These are phyloP conservation scores for Charadrius vociferus DNA, from an alignment of 2,113 vertebrate genomes.

Conservation along the genomic window DNA sequence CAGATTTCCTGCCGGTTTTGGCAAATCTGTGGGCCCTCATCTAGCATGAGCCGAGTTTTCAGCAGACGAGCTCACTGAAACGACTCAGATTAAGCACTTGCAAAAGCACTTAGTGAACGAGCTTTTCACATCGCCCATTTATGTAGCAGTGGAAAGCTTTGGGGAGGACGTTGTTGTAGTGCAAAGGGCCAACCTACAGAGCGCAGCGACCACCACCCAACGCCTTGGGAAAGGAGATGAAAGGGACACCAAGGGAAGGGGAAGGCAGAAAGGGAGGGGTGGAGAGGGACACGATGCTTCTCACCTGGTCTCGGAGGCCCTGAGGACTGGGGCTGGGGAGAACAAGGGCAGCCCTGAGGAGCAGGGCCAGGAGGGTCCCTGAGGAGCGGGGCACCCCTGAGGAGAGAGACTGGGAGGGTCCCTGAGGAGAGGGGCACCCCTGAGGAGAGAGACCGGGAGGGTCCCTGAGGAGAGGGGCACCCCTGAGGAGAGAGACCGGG, in stretches of 20 bases:
- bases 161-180: not conserved
- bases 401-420: not conserved
- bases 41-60: not conserved
- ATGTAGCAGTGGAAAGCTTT: not conserved
- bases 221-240: not conserved
- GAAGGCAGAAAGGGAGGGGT: not conserved
- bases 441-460: not conserved
- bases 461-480: not conserved
- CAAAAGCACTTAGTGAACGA: not conserved
- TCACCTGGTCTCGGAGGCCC: not conserved
- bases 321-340: not conserved
- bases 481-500: not conserved
- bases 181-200: fast-evolving
- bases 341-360: not conserved
- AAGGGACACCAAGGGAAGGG: not conserved
- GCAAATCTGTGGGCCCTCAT: not conserved
- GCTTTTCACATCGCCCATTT: fast-evolving
- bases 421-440: not conserved
- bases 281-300: no score
- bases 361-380: not conserved
- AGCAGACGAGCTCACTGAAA: not conserved
- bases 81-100: not conserved
- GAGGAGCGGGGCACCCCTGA: not conserved
- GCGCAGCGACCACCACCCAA: not conserved
- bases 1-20: not conserved